Percentiles rank a stretch among this genome's conserved stretches.
Conservation (phyloP, 2,888 invertebrate species). For the Aphidius colemani region DNA sequence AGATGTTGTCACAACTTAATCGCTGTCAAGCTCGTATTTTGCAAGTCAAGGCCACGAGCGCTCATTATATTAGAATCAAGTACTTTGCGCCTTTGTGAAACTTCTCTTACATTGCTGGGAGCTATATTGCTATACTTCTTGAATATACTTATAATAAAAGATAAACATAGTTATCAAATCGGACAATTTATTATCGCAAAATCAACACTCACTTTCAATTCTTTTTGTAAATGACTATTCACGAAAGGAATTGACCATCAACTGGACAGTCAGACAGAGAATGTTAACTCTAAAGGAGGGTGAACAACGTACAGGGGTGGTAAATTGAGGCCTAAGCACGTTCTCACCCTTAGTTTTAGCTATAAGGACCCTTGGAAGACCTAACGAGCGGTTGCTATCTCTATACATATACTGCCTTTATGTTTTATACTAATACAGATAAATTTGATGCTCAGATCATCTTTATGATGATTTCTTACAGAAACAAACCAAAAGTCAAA, state of each 20-base stretch:
- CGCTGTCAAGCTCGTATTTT: constrained; percentile 46
- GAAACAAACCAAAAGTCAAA: no score
- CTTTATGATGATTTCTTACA: no score
- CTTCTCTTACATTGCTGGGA: constrained; percentile 5
- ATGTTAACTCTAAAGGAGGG: constrained; percentile 8
- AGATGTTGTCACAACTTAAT: constrained; percentile 50
- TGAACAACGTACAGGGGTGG: constrained; percentile 19
- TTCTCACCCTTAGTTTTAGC: constrained; percentile 59
- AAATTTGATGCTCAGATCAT: no score
- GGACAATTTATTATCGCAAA: no score
- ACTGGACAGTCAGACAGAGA: constrained; percentile 20
- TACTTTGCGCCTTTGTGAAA: not conserved
- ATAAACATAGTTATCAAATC: no score
- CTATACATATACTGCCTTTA: constrained; percentile 32
- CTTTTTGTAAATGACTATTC: constrained; percentile 45
- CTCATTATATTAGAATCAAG: constrained; percentile 11
- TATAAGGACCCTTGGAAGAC: constrained; percentile 57
- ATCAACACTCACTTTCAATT: constrained; percentile 7
- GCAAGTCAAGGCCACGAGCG: constrained; percentile 34
- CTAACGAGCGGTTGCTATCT: constrained; percentile 61
- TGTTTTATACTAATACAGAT: no score
- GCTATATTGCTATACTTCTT: no score
- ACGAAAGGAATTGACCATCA: constrained; percentile 20
- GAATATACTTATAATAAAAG: no score
- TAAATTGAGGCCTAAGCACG: constrained; percentile 57